Evolutionary conservation across 2,888 invertebrate genomes (phyloP).

Genomic region (Sepiola atlantica): DNA sequence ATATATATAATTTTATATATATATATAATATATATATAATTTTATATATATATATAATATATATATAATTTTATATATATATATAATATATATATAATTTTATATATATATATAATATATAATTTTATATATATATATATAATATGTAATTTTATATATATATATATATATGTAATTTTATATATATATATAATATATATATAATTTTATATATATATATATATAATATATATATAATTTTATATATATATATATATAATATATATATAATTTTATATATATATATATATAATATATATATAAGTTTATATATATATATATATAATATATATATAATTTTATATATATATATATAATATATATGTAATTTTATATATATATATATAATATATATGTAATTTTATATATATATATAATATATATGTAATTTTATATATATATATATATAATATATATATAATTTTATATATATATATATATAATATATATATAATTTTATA

Average conservation of each 20-base stretch:
- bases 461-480: constrained; percentile 32
- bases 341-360: no score
- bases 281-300: constrained; percentile 32
- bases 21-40: constrained; percentile 1
- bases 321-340: not conserved
- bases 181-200: not conserved
- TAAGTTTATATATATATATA: not conserved
- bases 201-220: not conserved
- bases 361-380: no score
- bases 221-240: not conserved
- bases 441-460: constrained; percentile 32
- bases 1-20: constrained; percentile 1
- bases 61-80: not conserved
- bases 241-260: not conserved
- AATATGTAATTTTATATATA: no score
- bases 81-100: not conserved
- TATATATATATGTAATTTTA: no score
- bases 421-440: constrained; percentile 6
- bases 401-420: no score
- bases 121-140: not conserved
- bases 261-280: constrained; percentile 14
- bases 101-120: not conserved
- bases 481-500: constrained; percentile 1
- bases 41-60: constrained; percentile 1
- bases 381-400: no score